Base-by-base conservation (phyloP, 2,113 vertebrate species). In the Pelvicachromis taeniatus region DNA sequence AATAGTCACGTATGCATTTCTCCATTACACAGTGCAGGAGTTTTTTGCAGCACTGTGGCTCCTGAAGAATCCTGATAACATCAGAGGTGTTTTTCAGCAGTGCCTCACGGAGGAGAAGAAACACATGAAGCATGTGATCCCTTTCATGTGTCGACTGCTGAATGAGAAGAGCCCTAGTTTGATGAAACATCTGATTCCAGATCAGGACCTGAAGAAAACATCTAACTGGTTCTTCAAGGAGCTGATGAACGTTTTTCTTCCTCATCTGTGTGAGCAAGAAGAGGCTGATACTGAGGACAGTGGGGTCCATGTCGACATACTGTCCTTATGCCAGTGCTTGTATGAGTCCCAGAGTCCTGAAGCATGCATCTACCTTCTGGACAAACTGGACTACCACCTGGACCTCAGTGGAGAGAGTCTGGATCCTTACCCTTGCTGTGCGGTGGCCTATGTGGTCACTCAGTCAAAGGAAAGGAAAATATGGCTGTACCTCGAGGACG, bases 41-140 rank as follows among this genome's bases (percentile, higher is more conserved):
- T 45, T 45, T 45, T 45, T 45, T 45, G 42, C 42, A 45, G 42
- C 42, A 14, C 42, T 45, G 42, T 45, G 42, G 42, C 2, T 45
- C 42, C 12, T 45, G 1, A 45, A 1, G 12, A 14, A 45, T 45
- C 42, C 42, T 14, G 12, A 45, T 45, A 6, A 6, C 5, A 6
- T 45, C 42, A 45, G 2, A 45, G 12, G 13, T 45, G 42, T 45
- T 45, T 45, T 45, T 45, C 42, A 45, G 12, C 42, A 45, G 42
- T 45, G 42, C 12, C 42, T 45, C 42, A 45, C 54, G 2, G 35
- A 75, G 48, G 35, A 88, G 48, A 63, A 2, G 35, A 88, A 77
- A 56, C 82, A 90, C 85, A 80, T 87, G 85, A 90, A 85, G 11
- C 80, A 88, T 78, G 35, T 90, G 83, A 81, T 90, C 52, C 89